phyloP scores from a whole-genome alignment of 35 echinoderm and acorn worm species.

The Heliocidaris erythrogramma region DNA sequence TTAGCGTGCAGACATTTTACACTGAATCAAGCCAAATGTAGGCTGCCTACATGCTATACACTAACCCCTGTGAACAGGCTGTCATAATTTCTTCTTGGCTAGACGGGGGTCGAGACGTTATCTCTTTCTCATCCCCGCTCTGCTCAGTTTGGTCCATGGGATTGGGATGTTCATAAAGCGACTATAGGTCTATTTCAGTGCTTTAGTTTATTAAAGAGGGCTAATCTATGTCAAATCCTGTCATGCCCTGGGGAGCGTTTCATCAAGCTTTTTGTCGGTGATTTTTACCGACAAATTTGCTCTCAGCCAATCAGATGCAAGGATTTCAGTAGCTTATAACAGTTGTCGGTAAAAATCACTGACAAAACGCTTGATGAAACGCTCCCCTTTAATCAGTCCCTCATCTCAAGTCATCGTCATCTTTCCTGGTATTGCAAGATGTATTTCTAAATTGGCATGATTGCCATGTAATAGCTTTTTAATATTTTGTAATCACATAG shows the following conservation, averaged over 20 bases:
- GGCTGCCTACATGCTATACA: neutral
- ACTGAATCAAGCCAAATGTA: neutral
- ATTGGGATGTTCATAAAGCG: neutral
- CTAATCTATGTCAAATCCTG: neutral
- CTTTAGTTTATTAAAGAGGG: neutral
- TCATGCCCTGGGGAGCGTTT: neutral
- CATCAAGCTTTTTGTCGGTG: no score
- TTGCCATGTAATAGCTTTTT: no score
- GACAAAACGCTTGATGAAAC: no score
- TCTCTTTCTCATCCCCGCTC: neutral
- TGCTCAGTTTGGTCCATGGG: neutral
- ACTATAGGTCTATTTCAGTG: neutral
- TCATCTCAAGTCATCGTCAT: neutral
- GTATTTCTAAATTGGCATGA: neutral
- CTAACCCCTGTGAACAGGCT: conserved; percentile 4
- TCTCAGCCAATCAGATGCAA: no score
- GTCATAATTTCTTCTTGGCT: conserved; percentile 27
- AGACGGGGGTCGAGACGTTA: neutral
- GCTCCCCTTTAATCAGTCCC: neutral
- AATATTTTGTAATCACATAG: no score
- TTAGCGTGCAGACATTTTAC: conserved; percentile 11
- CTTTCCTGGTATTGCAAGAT: neutral
- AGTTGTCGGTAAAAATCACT: no score
- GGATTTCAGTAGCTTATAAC: no score
- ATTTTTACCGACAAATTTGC: no score